Evolutionary conservation across 2,113 vertebrate genomes (phyloP).

Genomic region (Colossoma macropomum): DNA sequence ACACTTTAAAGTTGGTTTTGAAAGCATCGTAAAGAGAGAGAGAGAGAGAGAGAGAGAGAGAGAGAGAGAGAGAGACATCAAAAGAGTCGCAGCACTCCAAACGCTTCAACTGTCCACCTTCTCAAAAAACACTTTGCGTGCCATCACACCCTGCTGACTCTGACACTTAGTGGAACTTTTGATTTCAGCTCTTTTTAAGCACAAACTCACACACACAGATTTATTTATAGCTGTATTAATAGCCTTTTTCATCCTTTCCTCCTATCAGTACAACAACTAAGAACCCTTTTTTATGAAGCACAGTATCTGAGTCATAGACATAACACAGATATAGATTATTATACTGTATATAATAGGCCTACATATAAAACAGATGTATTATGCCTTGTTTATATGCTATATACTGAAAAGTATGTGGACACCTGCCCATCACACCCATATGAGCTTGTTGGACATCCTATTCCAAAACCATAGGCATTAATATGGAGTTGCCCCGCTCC

Average conservation of each 20-base stretch:
- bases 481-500: too few relatives aligned
- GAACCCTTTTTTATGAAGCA: neutral
- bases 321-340: neutral
- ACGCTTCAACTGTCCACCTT: neutral
- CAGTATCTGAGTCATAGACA: neutral
- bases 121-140: neutral
- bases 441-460: too few relatives aligned
- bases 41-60: neutral
- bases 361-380: too few relatives aligned
- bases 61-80: neutral
- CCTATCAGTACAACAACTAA: neutral
- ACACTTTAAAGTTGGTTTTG: conserved; percentile 10
- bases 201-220: neutral
- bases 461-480: too few relatives aligned
- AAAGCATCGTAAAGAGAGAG: neutral
- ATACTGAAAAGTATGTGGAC: too few relatives aligned
- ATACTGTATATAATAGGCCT: too few relatives aligned
- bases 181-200: neutral
- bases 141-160: conserved; percentile 14
- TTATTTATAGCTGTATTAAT: neutral
- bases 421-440: too few relatives aligned
- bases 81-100: neutral
- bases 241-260: neutral
- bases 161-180: conserved; percentile 6
- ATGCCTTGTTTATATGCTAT: too few relatives aligned